Conservation (phyloP, 2,797 vertebrate genomes). For the Gymnoscopelus braueri region DNA sequence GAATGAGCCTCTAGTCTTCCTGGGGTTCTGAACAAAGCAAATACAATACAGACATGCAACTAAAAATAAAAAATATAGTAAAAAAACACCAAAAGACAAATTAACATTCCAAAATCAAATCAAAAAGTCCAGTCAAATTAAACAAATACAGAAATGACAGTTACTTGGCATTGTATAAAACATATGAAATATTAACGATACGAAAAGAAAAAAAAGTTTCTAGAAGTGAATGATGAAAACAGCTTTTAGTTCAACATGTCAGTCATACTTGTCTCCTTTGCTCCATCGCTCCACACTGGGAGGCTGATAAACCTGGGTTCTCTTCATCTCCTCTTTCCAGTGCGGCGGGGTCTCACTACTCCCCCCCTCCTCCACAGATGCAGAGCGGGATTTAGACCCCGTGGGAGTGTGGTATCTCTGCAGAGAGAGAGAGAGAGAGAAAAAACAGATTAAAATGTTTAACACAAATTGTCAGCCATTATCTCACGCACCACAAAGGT, state of each 20-base stretch:
- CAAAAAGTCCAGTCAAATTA: no score
- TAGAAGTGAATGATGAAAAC: no score
- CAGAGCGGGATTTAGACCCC: slow-evolving; percentile 90
- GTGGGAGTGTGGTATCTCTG: slow-evolving; percentile 97
- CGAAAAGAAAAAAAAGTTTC: neutral
- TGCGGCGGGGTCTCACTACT: slow-evolving; percentile 98
- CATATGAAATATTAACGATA: no score
- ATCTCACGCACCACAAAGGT: slow-evolving; percentile 24
- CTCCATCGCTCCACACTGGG: slow-evolving; percentile 92
- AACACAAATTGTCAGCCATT: slow-evolving; percentile 7
- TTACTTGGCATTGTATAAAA: no score
- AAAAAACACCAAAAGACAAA: no score
- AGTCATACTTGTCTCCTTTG: slow-evolving; percentile 94
- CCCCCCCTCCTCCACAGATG: slow-evolving; percentile 86
- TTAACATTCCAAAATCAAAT: no score
- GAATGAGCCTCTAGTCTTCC: no score
- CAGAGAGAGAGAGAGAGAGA: slow-evolving; percentile 13
- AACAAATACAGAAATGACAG: no score
- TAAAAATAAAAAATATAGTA: no score
- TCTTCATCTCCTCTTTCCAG: slow-evolving; percentile 99
- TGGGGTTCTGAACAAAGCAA: no score
- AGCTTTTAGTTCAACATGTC: slow-evolving; percentile 8
- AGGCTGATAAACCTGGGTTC: slow-evolving; percentile 86
- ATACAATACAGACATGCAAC: no score
- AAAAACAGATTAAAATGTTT: neutral